A percentile compares a stretch with the other conserved stretches of the same genome.
Conservation (phyloP, 1,140 invertebrate species). For the Orius insidiosus region DNA sequence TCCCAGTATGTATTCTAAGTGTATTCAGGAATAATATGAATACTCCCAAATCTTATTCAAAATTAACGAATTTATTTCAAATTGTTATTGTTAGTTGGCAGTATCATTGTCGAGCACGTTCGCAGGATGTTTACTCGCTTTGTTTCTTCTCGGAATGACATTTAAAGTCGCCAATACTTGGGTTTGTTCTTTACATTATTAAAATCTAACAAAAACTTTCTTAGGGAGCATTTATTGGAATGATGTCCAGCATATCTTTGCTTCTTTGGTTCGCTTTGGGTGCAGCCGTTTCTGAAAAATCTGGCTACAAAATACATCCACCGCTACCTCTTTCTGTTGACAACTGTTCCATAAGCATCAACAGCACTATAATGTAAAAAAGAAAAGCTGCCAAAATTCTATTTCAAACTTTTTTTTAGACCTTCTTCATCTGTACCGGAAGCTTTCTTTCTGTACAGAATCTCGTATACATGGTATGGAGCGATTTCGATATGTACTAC, state of each 20-base stretch:
- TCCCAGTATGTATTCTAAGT: conserved; percentile 22
- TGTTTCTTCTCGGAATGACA: conserved; percentile 71
- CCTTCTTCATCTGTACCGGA: neutral
- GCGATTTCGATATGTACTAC: conserved; percentile 9
- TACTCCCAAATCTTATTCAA: too few species aligned
- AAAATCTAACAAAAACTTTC: neutral
- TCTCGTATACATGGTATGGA: conserved; percentile 15
- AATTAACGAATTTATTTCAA: too few species aligned
- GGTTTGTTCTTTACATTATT: conserved; percentile 14
- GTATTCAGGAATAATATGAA: too few species aligned
- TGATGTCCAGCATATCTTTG: too few species aligned
- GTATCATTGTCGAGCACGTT: conserved; percentile 55
- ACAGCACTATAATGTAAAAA: neutral
- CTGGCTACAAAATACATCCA: conserved; percentile 21
- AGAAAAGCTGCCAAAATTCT: too few species aligned
- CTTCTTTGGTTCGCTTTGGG: too few species aligned
- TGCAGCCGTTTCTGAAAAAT: too few species aligned
- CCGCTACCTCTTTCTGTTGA: conserved; percentile 3
- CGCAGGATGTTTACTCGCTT: conserved; percentile 63
- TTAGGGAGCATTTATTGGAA: neutral
- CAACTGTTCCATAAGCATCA: neutral
- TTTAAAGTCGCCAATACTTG: conserved; percentile 59
- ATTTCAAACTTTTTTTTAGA: neutral
- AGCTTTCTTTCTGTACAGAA: conserved; percentile 11
- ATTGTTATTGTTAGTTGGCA: conserved; percentile 40